Evolutionary conservation across 2,113 vertebrate genomes (phyloP).

Genomic region (Centrocercus urophasianus): DNA sequence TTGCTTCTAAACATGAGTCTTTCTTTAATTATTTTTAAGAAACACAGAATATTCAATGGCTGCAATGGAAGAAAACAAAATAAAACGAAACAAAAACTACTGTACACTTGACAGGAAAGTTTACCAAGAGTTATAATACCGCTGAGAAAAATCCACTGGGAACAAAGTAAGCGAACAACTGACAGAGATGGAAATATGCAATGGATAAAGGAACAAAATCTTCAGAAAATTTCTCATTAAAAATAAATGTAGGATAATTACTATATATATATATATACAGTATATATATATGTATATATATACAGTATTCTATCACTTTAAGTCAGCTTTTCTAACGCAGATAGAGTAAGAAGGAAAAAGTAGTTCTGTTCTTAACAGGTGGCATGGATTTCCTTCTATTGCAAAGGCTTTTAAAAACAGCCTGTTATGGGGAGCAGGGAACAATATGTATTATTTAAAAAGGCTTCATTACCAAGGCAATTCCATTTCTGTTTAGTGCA

Average conservation of each 20-base stretch:
- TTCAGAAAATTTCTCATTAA: neutral
- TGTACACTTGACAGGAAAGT: neutral
- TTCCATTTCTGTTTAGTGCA: neutral
- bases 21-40: neutral
- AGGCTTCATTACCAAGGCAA: neutral
- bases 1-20: slow-evolving; percentile 10
- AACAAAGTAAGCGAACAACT: neutral
- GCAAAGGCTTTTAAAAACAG: neutral
- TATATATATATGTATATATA: neutral
- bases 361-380: neutral
- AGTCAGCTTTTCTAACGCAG: neutral
- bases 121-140: neutral
- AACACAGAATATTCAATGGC: neutral
- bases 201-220: neutral
- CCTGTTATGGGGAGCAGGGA: neutral
- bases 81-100: neutral
- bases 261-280: neutral
- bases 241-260: neutral
- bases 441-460: neutral
- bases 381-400: neutral
- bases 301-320: neutral
- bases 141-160: neutral
- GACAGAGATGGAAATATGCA: neutral
- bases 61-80: neutral
- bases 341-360: neutral